Percentiles rank a stretch among this genome's conserved stretches.
Evolutionary conservation across 2,113 vertebrate genomes (phyloP).

Genomic region (Panthera uncia): DNA sequence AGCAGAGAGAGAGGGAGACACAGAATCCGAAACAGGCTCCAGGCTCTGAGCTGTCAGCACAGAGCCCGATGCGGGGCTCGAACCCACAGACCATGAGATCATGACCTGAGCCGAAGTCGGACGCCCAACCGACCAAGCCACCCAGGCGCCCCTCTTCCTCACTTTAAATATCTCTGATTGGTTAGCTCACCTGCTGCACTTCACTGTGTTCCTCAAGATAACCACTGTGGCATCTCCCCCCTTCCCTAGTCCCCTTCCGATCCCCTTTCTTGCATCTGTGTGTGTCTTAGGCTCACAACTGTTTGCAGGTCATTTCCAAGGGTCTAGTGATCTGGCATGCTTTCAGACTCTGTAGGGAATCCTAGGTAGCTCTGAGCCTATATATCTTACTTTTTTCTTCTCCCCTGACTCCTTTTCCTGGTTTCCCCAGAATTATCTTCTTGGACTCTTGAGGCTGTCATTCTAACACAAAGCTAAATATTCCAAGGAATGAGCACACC

Average conservation of each 20-base stretch:
- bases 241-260: background rate
- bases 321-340: background rate
- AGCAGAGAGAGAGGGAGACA: too few relatives aligned
- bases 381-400: background rate
- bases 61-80: too few relatives aligned
- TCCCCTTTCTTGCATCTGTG: rapidly evolving
- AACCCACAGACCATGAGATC: too few relatives aligned
- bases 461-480: background rate
- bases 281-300: background rate
- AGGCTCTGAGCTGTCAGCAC: too few relatives aligned
- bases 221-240: background rate
- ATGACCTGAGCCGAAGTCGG: too few relatives aligned
- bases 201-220: background rate
- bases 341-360: background rate
- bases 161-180: background rate
- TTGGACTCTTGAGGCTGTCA: background rate
- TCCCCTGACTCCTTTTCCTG: background rate
- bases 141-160: background rate
- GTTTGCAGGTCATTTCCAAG: background rate
- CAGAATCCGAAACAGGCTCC: too few relatives aligned
- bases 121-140: too few relatives aligned
- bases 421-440: background rate
- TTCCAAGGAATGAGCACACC: background rate
- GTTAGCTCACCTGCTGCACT: background rate
- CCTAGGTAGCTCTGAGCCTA: background rate